Base-by-base conservation (phyloP, 2,113 vertebrate species). In the Pterophyllum scalare region DNA sequence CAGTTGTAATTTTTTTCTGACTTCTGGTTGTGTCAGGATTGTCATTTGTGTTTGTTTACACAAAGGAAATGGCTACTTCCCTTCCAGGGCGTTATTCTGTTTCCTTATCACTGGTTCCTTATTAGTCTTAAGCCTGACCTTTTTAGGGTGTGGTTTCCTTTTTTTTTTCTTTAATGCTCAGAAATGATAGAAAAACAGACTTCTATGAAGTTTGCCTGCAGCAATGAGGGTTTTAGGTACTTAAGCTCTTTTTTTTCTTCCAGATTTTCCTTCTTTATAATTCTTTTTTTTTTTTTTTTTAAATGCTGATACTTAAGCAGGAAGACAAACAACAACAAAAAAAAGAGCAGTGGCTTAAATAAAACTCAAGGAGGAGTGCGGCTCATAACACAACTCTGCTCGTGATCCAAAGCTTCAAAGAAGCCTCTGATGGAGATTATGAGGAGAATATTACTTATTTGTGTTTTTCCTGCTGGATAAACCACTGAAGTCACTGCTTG, bases 21-120 rank as follows among this genome's bases (percentile, higher is more conserved):
- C 59, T 22, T 49, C 70, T 6, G 56, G 20, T 28, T 72, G 26
- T 5, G 35, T 79, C 22, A 62, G 28, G 56, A 38, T 6, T 24
- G 11, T 7, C 54, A 19, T 28, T 52, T 82, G 24, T 79, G 60
- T 87, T 85, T 83, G 64, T 85, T 86, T 91, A 90, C 72, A n/a
- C 14, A 77, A 74, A 70, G 91, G 86, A 92, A 93, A 84, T 15
- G 0, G 81, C 54, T 12, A 2, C 46, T 62, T 62, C 65, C 85
- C 40, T 40, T 31, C 26, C 8, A 8, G 15, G 52, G 24, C 33
- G n/a, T 60, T 83, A 58, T 9, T 79, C n/a, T 64, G 31, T 40
- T 75, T 56, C 28, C 79, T 65, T 43, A n/a, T 84, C 59, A 61
- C 17, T 13, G 40, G 17, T 43, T 70, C 9, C 12, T 57, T 46